Percentiles rank a stretch among this genome's conserved stretches.
These are phyloP conservation scores for Dromas ardeola DNA, from an alignment of 2,113 vertebrate species.

Conservation along the genomic window DNA sequence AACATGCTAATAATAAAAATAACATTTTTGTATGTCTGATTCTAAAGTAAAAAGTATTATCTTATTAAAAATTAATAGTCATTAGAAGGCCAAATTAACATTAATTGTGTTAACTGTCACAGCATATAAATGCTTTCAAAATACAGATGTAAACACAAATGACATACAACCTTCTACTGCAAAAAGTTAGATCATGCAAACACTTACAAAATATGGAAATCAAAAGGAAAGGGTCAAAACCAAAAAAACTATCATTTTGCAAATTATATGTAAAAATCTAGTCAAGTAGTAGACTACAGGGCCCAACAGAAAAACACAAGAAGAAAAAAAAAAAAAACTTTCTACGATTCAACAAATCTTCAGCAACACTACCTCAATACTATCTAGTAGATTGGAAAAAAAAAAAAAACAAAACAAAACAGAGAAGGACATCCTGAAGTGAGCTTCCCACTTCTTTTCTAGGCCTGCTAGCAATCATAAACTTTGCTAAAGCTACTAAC, in stretches of 20 bases:
- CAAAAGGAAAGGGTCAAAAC: neutral
- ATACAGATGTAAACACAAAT: slow-evolving; percentile 14
- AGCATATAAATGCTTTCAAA: neutral
- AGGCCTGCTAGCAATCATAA: slow-evolving; percentile 14
- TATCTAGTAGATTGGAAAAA: neutral
- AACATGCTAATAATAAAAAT: neutral
- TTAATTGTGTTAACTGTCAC: slow-evolving; percentile 11
- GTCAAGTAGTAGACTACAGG: neutral
- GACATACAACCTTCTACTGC: neutral
- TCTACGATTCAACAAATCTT: neutral
- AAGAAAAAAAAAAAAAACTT: slow-evolving; percentile 11
- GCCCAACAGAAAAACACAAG: neutral
- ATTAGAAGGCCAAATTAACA: slow-evolving; percentile 29
- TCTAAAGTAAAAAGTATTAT: neutral
- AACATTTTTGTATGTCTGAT: neutral
- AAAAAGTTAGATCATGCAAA: slow-evolving; percentile 10
- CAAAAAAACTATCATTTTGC: neutral
- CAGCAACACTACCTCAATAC: slow-evolving; percentile 4
- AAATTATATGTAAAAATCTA: neutral
- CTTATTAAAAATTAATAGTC: slow-evolving; percentile 34
- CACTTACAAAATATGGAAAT: neutral
- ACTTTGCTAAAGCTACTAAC: slow-evolving; percentile 6
- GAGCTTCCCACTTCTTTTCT: slow-evolving; percentile 25
- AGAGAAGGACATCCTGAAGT: neutral
- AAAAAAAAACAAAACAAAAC: neutral